A percentile compares a stretch with the other conserved stretches of the same genome.
phyloP scores from a whole-genome alignment of 2,113 vertebrate species.

The Entomyzon cyanotis region DNA sequence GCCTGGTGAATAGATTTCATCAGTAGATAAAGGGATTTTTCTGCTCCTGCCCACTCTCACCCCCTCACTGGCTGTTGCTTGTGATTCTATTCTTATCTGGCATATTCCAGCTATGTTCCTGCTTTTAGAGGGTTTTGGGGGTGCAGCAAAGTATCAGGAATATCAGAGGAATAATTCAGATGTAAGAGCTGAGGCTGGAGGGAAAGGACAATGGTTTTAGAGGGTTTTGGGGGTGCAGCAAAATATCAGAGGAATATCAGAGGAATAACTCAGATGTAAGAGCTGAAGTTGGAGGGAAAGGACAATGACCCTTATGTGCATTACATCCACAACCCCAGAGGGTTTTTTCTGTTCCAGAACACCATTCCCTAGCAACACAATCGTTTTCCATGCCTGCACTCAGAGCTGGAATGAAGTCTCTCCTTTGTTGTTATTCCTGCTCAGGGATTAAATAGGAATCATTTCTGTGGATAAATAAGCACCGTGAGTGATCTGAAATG shows the following conservation, averaged over 20 bases:
- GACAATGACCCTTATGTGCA: background rate
- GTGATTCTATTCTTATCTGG: slow-evolving; percentile 35
- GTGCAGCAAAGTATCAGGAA: background rate
- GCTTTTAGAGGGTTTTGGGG: background rate
- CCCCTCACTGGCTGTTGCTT: background rate
- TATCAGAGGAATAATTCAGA: background rate
- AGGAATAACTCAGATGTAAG: background rate
- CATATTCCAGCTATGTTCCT: background rate
- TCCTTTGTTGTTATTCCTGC: background rate
- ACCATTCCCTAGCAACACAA: background rate
- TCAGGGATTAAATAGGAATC: background rate
- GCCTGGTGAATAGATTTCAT: background rate
- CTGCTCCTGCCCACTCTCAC: slow-evolving; percentile 15
- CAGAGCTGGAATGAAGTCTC: background rate
- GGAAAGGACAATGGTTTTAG: background rate
- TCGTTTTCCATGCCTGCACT: background rate
- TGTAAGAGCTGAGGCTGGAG: background rate
- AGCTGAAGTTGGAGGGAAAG: background rate
- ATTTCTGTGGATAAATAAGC: background rate
- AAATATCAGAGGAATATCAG: background rate
- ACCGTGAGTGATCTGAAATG: background rate
- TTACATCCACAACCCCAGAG: background rate
- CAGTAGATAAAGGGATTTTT: slow-evolving; percentile 42
- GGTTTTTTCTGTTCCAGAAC: background rate
- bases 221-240: background rate